Evolutionary conservation across 1,140 invertebrate species (phyloP), one percentile per base, ranked within the genome.

Genomic region (Zaprionus ornatus): DNA sequence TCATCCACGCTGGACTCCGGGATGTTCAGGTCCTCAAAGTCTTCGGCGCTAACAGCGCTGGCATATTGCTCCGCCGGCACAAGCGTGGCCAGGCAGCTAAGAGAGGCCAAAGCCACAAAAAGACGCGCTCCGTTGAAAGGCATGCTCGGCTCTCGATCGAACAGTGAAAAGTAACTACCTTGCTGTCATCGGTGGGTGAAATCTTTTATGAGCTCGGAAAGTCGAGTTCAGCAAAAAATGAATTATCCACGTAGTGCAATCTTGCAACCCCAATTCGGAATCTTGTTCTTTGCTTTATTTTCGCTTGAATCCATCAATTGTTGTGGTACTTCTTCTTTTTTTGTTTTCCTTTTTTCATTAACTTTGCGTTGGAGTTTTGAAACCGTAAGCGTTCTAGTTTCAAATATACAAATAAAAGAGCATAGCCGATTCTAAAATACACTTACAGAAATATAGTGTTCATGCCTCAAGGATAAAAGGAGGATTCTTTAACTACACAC

Each of bases 171-270:
- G n/a, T 17, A 66, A 88, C 78, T 84, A 50, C 45, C 25, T 32
- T 12, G 27, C 19, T 67, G 5, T 15, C 25, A 2, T 5, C 25
- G 42, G 21, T 17, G 37, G 15, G 1, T 17, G 10, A 12, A 25
- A 67, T 74, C 71, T 87, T 87, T 80, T 87, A 87, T 80, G 68
- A 60, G 57, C 37, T 66, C 19, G 56, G 37, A 74, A 77, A 56
- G 15, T 19, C 7, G 21, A 42, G 29, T 68, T 84, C 80, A 87
- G 83, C 83, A 68, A 80, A 86, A 76, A 77, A 66, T n/a, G 7
- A 29, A 42, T 40, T 55, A 35, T 15, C n/a, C 25, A 55, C n/a
- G n/a, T 48, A 21, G 23, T 29, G 32, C 61, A 71, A 77, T 77
- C 79, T 42, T 70, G 68, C 65, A 86, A 81, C 29, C 52, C 10